Percentiles rank a stretch among this genome's conserved stretches.
Conservation (phyloP, 2,113 vertebrate genomes). For the Struthidea cinerea region DNA sequence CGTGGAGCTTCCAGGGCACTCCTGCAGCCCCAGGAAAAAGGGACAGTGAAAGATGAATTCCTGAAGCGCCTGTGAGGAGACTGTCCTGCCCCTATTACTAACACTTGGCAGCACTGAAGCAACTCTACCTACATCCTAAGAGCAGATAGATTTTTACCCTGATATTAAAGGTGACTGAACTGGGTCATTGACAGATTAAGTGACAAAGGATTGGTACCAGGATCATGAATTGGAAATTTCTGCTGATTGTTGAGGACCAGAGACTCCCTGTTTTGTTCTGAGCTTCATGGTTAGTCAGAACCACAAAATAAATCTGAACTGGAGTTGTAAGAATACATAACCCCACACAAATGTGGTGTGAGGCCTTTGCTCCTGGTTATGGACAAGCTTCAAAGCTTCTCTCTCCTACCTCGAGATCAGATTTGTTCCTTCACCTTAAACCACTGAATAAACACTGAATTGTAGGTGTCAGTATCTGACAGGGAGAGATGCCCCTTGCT, state of each 20-base stretch:
- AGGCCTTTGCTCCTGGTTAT: not conserved
- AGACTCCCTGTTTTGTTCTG: not conserved
- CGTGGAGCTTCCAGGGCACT: conserved; percentile 93
- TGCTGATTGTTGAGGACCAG: not conserved
- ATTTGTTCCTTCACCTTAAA: not conserved
- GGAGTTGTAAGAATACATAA: not conserved
- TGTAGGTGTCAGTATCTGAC: not conserved
- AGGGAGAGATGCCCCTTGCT: not conserved
- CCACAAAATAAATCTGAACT: not conserved
- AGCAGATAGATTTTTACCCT: not conserved
- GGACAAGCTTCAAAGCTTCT: not conserved
- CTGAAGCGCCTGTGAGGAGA: not conserved
- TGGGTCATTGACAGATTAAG: not conserved
- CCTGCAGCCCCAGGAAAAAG: conserved; percentile 67
- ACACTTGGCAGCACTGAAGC: not conserved
- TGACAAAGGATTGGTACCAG: not conserved
- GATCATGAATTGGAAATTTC: not conserved
- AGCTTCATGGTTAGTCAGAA: not conserved
- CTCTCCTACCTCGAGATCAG: not conserved
- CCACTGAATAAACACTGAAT: not conserved
- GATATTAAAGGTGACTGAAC: not conserved
- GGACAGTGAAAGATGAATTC: not conserved
- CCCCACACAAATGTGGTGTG: not conserved
- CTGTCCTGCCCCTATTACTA: not conserved
- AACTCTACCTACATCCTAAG: no score